These are phyloP conservation scores for Fukomys damarensis DNA, from an alignment of 2,113 vertebrate species.

Conservation along the genomic window DNA sequence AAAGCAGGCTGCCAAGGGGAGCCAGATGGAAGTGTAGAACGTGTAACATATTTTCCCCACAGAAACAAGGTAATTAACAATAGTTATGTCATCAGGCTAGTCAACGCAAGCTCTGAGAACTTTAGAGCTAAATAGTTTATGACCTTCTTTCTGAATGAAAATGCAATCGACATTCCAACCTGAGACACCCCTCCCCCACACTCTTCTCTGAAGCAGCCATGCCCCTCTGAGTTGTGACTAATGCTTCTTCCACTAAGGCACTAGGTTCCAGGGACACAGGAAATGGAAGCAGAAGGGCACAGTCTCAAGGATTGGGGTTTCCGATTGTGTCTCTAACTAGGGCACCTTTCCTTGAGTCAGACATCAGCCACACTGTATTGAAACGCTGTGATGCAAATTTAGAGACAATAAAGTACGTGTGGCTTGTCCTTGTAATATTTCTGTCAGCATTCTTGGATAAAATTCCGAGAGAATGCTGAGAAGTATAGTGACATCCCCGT, in stretches of 20 bases:
- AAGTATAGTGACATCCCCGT: neutral
- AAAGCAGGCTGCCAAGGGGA: conserved; percentile 43
- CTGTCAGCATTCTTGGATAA: neutral
- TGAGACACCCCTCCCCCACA: neutral
- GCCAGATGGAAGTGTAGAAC: conserved; percentile 26
- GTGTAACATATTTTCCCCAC: conserved; percentile 23
- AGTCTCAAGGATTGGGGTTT: neutral
- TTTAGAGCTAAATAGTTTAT: neutral
- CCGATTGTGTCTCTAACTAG: neutral
- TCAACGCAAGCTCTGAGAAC: neutral
- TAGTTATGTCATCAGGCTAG: conserved; percentile 44
- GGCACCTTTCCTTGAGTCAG: neutral
- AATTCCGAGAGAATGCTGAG: neutral
- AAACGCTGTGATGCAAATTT: neutral
- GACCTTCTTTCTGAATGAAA: conserved; percentile 47
- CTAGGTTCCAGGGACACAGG: conserved; percentile 3
- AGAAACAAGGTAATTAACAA: conserved; percentile 65
- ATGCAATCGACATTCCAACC: neutral
- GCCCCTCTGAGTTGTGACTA: conserved; percentile 25
- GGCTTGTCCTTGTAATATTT: neutral
- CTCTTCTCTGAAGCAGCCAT: neutral
- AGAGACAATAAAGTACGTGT: neutral
- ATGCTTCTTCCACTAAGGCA: neutral
- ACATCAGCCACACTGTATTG: neutral
- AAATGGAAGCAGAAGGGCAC: neutral